phyloP scores from a whole-genome alignment of 2,113 vertebrate genomes.

The Thunnus maccoyii region DNA sequence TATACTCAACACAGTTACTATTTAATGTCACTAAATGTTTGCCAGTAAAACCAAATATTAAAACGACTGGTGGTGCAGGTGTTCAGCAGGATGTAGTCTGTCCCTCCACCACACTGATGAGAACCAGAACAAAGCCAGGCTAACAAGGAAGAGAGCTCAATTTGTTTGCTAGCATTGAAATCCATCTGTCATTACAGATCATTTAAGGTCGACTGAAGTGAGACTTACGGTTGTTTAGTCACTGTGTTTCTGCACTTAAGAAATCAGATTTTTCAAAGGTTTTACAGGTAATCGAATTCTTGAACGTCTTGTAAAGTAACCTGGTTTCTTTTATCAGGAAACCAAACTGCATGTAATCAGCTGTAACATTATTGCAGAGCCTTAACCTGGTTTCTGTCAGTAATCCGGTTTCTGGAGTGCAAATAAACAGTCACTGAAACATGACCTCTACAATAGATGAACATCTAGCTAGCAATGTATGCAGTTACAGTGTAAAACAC shows the following conservation, averaged over 20 bases:
- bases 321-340: too few species aligned
- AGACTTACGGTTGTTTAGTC: too few species aligned
- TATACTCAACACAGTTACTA: slow-evolving; percentile 33
- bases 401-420: slow-evolving; percentile 10
- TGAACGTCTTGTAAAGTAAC: neutral
- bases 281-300: neutral
- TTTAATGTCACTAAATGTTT: slow-evolving; percentile 57
- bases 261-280: neutral
- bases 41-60: slow-evolving; percentile 53
- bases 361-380: neutral
- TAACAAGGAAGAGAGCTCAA: too few species aligned
- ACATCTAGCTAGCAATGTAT: neutral
- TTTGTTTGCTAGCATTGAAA: neutral
- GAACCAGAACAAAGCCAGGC: neutral
- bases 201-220: too few species aligned
- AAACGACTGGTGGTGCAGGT: neutral
- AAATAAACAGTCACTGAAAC: neutral
- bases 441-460: neutral
- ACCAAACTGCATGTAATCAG: neutral
- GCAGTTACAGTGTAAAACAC: neutral
- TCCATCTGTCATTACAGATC: neutral
- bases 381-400: neutral
- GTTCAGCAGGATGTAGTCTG: neutral
- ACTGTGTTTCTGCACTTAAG: slow-evolving; percentile 4
- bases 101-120: neutral